These are phyloP conservation scores for Apamea anceps DNA, from an alignment of 2,888 invertebrate species.

Conservation along the genomic window DNA sequence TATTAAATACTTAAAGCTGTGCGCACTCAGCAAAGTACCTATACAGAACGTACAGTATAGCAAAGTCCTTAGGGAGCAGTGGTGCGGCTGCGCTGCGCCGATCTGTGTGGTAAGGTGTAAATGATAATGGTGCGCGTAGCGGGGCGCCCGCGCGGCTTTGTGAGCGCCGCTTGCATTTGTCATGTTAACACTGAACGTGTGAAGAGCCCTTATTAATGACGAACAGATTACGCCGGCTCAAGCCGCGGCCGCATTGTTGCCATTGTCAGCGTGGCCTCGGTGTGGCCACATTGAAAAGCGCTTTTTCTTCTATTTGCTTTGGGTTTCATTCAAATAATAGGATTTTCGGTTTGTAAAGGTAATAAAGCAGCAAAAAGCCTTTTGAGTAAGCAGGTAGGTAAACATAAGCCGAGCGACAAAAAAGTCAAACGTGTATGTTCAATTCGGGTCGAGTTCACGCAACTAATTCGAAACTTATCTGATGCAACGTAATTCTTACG, in stretches of 20 bases:
- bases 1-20: neutral
- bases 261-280: slow-evolving; percentile 74
- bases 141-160: slow-evolving; percentile 80
- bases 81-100: slow-evolving; percentile 49
- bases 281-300: slow-evolving; percentile 76
- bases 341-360: slow-evolving; percentile 73
- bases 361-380: slow-evolving; percentile 66
- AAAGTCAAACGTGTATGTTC: slow-evolving; percentile 56
- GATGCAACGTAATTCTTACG: slow-evolving; percentile 29
- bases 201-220: slow-evolving; percentile 89
- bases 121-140: slow-evolving; percentile 76
- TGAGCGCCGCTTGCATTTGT: slow-evolving; percentile 83
- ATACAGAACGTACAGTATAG: slow-evolving; percentile 39
- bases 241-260: slow-evolving; percentile 77
- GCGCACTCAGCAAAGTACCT: slow-evolving; percentile 20
- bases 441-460: slow-evolving; percentile 43
- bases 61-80: slow-evolving; percentile 53
- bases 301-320: slow-evolving; percentile 79
- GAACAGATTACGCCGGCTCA: slow-evolving; percentile 83
- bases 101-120: slow-evolving; percentile 76
- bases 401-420: slow-evolving; percentile 58
- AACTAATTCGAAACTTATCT: slow-evolving; percentile 49
- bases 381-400: slow-evolving; percentile 67
- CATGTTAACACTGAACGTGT: slow-evolving; percentile 89
- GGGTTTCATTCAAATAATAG: slow-evolving; percentile 78